These are phyloP conservation scores for Ceratina calcarata DNA, from an alignment of 1,140 invertebrate species.

Conservation along the genomic window DNA sequence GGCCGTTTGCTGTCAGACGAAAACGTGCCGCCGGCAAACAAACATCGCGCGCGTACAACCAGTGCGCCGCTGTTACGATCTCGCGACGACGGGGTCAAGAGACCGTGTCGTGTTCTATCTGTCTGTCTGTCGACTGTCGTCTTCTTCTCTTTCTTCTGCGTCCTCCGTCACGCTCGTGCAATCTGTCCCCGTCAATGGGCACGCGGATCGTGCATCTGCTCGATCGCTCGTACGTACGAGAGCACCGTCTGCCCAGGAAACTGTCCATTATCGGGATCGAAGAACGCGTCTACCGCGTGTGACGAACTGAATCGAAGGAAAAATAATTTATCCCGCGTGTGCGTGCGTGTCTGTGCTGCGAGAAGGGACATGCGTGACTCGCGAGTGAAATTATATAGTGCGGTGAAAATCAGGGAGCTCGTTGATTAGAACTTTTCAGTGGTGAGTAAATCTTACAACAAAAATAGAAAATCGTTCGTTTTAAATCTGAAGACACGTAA, in stretches of 20 bases:
- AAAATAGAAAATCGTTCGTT: no score
- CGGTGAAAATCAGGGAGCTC: no score
- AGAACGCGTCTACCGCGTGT: conserved; percentile 53
- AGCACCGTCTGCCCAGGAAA: conserved; percentile 73
- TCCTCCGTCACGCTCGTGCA: background rate
- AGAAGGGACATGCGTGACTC: no score
- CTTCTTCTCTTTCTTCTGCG: background rate
- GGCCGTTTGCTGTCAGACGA: conserved; percentile 24
- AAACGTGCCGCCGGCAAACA: conserved; percentile 33
- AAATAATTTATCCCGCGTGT: no score
- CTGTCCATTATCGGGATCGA: conserved; percentile 69
- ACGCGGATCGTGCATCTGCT: conserved; percentile 56
- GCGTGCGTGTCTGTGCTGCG: no score
- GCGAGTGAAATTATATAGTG: no score
- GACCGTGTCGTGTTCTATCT: conserved; percentile 18
- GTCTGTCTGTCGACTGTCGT: background rate
- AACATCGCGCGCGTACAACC: conserved; percentile 13
- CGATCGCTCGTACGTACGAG: conserved; percentile 45
- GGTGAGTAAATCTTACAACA: no score
- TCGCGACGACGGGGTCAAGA: conserved; percentile 56
- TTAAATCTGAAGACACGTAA: no score
- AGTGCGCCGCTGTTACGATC: background rate
- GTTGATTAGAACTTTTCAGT: no score
- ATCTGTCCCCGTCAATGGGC: background rate
- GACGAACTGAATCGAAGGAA: conserved; percentile 45